phyloP scores from a whole-genome alignment of 2,797 vertebrate species.

The Dendrocincla fuliginosa region DNA sequence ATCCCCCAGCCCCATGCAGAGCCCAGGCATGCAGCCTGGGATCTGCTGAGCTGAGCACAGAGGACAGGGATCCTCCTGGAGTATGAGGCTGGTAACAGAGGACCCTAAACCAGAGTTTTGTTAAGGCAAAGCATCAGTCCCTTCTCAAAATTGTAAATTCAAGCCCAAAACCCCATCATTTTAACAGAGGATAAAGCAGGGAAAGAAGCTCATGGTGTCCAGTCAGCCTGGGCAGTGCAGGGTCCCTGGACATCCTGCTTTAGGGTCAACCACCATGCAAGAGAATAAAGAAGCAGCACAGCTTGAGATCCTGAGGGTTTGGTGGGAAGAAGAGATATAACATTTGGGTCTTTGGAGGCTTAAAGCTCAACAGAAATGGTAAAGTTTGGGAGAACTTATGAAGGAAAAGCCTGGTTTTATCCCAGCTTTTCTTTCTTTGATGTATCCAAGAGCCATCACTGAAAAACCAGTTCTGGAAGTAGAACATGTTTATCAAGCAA shows the following conservation, averaged over 20 bases:
- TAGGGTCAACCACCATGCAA: background rate
- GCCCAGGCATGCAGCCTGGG: background rate
- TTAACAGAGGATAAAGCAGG: background rate
- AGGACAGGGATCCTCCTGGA: background rate
- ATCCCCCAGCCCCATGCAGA: background rate
- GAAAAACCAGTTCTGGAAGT: background rate
- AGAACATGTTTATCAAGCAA: background rate
- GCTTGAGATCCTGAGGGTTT: background rate
- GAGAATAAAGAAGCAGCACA: background rate
- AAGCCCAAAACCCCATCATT: background rate
- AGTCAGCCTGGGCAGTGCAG: fast-evolving
- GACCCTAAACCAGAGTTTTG: background rate
- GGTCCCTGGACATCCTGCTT: background rate
- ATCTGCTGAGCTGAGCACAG: background rate
- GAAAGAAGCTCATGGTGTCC: background rate
- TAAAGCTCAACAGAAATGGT: background rate
- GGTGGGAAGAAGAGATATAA: background rate
- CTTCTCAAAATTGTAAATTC: background rate
- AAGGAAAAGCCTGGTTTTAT: background rate
- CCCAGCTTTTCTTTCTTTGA: background rate
- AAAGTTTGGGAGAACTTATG: background rate
- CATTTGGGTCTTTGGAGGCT: background rate
- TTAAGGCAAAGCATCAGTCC: background rate
- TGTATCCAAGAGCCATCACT: background rate
- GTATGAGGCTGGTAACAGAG: background rate